phyloP scores from a whole-genome alignment of 2,888 invertebrate genomes.

The Mechanitis mazaeus region DNA sequence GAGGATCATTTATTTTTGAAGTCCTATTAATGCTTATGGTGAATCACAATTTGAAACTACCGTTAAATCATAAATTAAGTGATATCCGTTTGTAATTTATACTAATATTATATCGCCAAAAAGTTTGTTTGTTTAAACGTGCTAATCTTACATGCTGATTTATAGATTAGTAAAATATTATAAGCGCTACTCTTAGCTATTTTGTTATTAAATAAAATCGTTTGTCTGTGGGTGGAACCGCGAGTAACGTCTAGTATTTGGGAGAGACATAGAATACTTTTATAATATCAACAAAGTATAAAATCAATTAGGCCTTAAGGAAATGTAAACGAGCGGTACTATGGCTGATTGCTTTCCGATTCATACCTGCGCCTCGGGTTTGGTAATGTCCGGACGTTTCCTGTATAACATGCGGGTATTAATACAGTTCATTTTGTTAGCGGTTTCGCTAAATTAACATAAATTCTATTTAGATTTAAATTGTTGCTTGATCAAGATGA shows the following conservation, averaged over 20 bases:
- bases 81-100: no score
- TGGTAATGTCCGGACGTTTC: constrained; percentile 65
- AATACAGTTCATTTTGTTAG: constrained; percentile 56
- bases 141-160: no score
- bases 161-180: no score
- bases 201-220: no score
- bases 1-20: background rate
- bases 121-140: no score
- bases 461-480: constrained; percentile 59
- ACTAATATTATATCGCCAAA: no score
- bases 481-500: constrained; percentile 39
- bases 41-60: background rate
- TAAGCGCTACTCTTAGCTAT: no score
- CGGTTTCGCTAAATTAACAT: constrained; percentile 61
- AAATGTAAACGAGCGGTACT: constrained; percentile 37
- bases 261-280: background rate
- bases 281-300: background rate
- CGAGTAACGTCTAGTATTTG: no score
- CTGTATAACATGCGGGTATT: constrained; percentile 64
- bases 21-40: no score
- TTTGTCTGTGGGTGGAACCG: no score
- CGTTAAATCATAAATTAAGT: background rate
- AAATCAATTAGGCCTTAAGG: constrained; percentile 1
- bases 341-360: constrained; percentile 64
- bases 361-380: constrained; percentile 65